Base-by-base conservation (phyloP, 2,113 vertebrate genomes). In the Nipponia nippon region DNA sequence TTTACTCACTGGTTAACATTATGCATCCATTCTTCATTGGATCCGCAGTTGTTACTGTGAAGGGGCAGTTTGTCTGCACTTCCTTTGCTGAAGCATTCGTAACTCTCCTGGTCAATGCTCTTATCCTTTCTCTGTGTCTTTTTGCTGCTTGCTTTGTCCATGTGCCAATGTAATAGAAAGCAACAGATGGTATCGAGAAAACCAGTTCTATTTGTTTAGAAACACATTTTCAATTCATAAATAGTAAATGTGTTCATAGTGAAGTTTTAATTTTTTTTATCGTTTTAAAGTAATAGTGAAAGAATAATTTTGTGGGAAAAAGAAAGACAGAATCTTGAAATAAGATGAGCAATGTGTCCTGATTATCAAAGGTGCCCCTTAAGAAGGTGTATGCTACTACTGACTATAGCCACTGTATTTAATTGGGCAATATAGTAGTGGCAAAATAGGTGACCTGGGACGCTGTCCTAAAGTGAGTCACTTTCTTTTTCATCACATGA, bases 171-270 rank as follows among this genome's bases (percentile, higher is more conserved):
- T 18, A 83, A 50, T 3, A 70, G 79, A 87, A 77, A 80, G 82
- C 55, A 91, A 73, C 95, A 97, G 85, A 87, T 95, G 91, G 95
- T 13, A 56, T 61, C 8, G 10, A 73, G 77, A 94, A 93, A 93
- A 93, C 83, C 16, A 63, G 11, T 86, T 79, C 81, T 72, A 44
- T 89, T 95, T 95, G 95, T 97, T 97, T 95, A 93, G 91, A 95
- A 95, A 96, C 90, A 97, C 27, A 52, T 84, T 79, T 95, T 93
- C 52, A 55, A 58, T 91, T 89, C 44, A 50, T 65, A 97, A 95
- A 89, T 55, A 92, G 61, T 83, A 79, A 93, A 93, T 84, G 46
- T 82, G 63, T 46, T 96, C 72, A 26, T 32, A 71, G 29, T 18
- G 59, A 75, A 91, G 53, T 59, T 88, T 90, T 67, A 56, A 67